phyloP scores from a whole-genome alignment of 2,888 invertebrate genomes.

The Phengaris arion region DNA sequence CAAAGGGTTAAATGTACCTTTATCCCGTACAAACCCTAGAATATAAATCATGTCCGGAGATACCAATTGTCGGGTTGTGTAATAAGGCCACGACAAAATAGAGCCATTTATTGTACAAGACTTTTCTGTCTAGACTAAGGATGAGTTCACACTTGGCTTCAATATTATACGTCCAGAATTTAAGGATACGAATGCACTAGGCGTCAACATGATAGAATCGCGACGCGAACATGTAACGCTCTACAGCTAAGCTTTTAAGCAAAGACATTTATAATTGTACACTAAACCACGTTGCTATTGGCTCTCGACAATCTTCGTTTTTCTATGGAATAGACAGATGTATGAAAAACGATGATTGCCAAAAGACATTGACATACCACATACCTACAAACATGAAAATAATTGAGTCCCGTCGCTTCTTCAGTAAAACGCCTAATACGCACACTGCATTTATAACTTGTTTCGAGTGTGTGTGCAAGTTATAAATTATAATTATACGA shows the following conservation, averaged over 20 bases:
- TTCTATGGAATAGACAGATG: too few relatives aligned
- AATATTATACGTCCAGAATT: neutral
- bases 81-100: conserved; percentile 20
- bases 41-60: conserved; percentile 7
- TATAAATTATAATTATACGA: conserved; percentile 12
- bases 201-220: neutral
- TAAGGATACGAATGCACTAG: too few relatives aligned
- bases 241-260: too few relatives aligned
- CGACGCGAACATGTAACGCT: neutral
- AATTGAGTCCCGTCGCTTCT: neutral
- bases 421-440: neutral
- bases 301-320: too few relatives aligned
- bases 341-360: too few relatives aligned
- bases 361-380: too few relatives aligned
- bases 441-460: neutral
- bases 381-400: too few relatives aligned
- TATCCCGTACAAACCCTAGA: conserved; percentile 4
- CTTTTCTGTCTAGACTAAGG: conserved; percentile 6
- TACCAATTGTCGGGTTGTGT: conserved; percentile 20
- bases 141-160: neutral
- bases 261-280: too few relatives aligned
- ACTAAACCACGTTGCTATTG: too few relatives aligned
- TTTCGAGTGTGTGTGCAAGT: neutral
- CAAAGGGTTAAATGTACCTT: conserved; percentile 21
- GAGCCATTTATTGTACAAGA: conserved; percentile 8